Base-by-base conservation (phyloP, 2,113 vertebrate genomes). In the Orientallactaga bullata region DNA sequence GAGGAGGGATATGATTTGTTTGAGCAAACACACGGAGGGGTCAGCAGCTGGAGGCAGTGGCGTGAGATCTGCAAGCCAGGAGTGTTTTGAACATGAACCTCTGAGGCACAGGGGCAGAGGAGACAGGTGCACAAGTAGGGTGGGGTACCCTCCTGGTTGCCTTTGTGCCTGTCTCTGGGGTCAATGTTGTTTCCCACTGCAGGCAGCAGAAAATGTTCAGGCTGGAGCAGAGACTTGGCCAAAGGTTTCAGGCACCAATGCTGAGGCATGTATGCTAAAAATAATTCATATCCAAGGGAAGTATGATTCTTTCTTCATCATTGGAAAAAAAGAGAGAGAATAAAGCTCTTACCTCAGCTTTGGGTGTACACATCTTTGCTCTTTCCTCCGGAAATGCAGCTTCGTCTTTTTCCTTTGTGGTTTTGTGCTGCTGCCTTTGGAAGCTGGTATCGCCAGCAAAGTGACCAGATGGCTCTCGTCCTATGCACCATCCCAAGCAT, bases 331-430 rank as follows among this genome's bases (percentile, higher is more conserved):
- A 94, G 79, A 78, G 42, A 20, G 13, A n/a, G 55, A 72, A 93
- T 47, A 89, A 95, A 92, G 37, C 69, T 93, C 94, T 97, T 96
- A 88, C 90, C 85, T 96, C 88, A 69, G 94, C 82, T 58, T 74
- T 92, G 74, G 61, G 71, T 47, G 42, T 81, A 68, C 78, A 80
- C 95, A 73, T 88, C 92, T 90, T 72, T 39, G 83, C 92, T 58
- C 90, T 91, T 94, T 81, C 95, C 85, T 95, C 94, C 42, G 21
- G 95, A 96, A 91, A 80, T 78, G 47, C n/a, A 90, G 85, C 85
- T 95, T 73, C 63, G 5, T 95, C 85, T 95, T 97, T 89, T 95
- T 95, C 94, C 78, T 89, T 96, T 92, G 88, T 96, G 88, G 94
- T 92, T 95, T 95, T 74, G 81, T 72, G 91, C 79, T 91, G 72